phyloP scores from a whole-genome alignment of 2,797 vertebrate genomes.

The Tarsius wallacei region DNA sequence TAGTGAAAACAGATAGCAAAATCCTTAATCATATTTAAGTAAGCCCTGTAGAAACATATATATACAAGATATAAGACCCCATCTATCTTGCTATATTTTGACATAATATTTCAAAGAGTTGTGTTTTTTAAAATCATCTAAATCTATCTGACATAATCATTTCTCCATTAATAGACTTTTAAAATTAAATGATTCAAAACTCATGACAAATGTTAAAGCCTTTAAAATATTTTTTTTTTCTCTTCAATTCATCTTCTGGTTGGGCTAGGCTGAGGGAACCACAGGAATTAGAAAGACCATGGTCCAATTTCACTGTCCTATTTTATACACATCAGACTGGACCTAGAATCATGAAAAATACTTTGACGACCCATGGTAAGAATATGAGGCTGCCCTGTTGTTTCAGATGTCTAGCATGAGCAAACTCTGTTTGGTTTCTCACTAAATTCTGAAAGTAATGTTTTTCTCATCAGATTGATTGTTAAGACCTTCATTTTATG shows the following conservation, averaged over 20 bases:
- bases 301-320: neutral
- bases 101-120: neutral
- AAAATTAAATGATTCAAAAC: conserved; percentile 61
- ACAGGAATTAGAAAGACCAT: neutral
- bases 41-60: neutral
- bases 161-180: neutral
- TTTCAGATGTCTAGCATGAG: neutral
- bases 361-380: neutral
- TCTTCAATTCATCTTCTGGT: neutral
- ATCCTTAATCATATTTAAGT: conserved; percentile 45
- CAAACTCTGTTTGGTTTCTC: neutral
- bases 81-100: conserved; percentile 32
- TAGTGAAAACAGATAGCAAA: neutral
- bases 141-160: conserved; percentile 31
- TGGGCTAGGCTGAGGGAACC: neutral
- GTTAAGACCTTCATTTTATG: conserved; percentile 41
- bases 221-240: conserved; percentile 27
- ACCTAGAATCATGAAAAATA: neutral
- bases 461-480: conserved; percentile 46
- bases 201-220: neutral
- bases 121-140: neutral
- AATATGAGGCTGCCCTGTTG: neutral
- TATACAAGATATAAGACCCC: neutral
- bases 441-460: neutral
- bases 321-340: neutral